Evolutionary conservation across 2,113 vertebrate genomes (phyloP), one percentile per base, ranked within the genome.

Genomic region (Sorex araneus): DNA sequence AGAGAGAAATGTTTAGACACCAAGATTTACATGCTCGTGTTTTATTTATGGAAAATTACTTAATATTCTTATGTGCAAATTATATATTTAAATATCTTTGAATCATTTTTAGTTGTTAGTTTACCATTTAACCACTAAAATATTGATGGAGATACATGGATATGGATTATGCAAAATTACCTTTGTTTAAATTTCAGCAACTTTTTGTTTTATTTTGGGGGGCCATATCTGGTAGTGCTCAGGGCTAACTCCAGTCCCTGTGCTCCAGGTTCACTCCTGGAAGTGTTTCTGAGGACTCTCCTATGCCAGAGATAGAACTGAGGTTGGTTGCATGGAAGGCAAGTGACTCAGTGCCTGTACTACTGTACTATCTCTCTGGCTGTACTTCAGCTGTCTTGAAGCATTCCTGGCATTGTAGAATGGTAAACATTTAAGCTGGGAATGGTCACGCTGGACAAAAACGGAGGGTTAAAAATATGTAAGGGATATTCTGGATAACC

Each of bases 41-140:
- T 84, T 75, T 63, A 12, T n/a, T 78, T 63, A 64, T 23, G 64
- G 32, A 63, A 43, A 78, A 70, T 9, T 76, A 34, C 11, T 77
- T 71, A 73, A 19, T 70, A 66, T 57, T 70, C 32, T 88, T 82
- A 67, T 82, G 73, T 83, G 45, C 84, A 87, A 89, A 47, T 67
- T 89, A 69, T 12, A 4, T 21, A 82, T 74, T 94, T 92, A 25
- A 50, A 77, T 79, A 27, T 43, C 47, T 80, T 73, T 54, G 2
- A 50, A 7, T 93, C 85, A 83, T 54, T 70, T 77, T 67, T 60
- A 57, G 27, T 73, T 90, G 23, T 84, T 47, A 63, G 47, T 19
- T 75, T 79, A 63, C 15, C 70, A 88, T 76, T 57, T 67, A 78
- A 75, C 36, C 79, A 93, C 16, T 36, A 73, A 76, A 64, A 76